phyloP scores from a whole-genome alignment of 2,797 vertebrate genomes.

The Pseudochirops corinnae region DNA sequence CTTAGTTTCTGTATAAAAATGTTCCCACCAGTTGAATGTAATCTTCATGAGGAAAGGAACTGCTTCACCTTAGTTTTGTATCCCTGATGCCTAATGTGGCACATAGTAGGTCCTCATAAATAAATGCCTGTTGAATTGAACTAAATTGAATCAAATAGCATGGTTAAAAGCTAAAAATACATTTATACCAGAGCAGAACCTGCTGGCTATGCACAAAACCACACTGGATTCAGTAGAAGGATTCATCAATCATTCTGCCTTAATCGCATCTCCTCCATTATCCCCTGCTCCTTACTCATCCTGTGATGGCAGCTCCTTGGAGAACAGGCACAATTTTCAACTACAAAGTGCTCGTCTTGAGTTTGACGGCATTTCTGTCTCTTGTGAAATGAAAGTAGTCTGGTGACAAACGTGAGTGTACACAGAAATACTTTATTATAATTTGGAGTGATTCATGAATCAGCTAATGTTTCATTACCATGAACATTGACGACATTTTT shows the following conservation, averaged over 20 bases:
- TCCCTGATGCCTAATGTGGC: neutral
- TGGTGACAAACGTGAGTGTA: neutral
- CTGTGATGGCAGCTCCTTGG: neutral
- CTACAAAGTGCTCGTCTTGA: slow-evolving; percentile 29
- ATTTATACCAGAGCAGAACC: neutral
- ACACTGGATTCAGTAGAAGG: neutral
- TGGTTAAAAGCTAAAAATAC: slow-evolving; percentile 17
- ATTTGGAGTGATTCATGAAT: slow-evolving; percentile 5
- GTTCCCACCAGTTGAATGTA: neutral
- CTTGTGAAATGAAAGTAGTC: slow-evolving; percentile 38
- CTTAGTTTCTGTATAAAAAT: neutral
- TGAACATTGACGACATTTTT: neutral
- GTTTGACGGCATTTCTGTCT: slow-evolving; percentile 46
- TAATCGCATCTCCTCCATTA: slow-evolving; percentile 7
- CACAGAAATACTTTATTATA: slow-evolving; percentile 5
- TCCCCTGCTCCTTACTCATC: slow-evolving; percentile 43
- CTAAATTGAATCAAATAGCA: neutral
- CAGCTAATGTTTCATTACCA: neutral
- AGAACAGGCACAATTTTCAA: neutral
- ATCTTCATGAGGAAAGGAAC: neutral
- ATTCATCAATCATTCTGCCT: slow-evolving; percentile 17
- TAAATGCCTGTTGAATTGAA: neutral
- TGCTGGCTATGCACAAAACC: slow-evolving; percentile 32
- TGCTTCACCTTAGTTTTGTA: neutral
- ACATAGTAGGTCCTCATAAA: neutral